Percentiles rank a stretch among this genome's conserved stretches.
These are phyloP conservation scores for Vollenhovia emeryi DNA, from an alignment of 1,140 invertebrate species.

Conservation along the genomic window DNA sequence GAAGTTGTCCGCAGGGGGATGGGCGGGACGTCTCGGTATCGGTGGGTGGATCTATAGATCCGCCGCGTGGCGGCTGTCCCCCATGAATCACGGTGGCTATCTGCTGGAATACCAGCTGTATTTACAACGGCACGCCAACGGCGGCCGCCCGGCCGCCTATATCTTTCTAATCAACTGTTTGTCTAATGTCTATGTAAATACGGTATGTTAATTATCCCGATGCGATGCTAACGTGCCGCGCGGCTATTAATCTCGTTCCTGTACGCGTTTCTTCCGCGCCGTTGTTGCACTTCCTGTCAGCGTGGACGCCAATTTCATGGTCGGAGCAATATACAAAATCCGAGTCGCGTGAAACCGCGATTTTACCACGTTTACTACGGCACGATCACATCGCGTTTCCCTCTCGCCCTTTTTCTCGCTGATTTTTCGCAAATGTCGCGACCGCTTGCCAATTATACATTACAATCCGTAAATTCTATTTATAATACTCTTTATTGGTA, in stretches of 20 bases:
- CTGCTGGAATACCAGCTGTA: slow-evolving; percentile 77
- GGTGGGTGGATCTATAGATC: slow-evolving; percentile 78
- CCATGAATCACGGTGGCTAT: slow-evolving; percentile 81
- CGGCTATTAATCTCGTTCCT: slow-evolving; percentile 72
- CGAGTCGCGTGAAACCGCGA: slow-evolving; percentile 10
- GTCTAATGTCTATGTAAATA: slow-evolving; percentile 80
- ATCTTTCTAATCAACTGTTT: slow-evolving; percentile 79
- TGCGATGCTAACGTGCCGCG: slow-evolving; percentile 75
- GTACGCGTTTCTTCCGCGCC: slow-evolving; percentile 70
- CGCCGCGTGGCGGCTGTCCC: slow-evolving; percentile 72
- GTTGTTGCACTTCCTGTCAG: slow-evolving; percentile 60
- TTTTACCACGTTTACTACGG: background rate
- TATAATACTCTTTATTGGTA: background rate
- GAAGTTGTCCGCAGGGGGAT: background rate
- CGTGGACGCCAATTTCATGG: slow-evolving; percentile 54
- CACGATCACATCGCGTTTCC: background rate
- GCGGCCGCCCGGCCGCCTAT: slow-evolving; percentile 69
- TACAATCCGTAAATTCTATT: background rate
- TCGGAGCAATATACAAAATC: slow-evolving; percentile 46
- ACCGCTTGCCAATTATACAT: background rate
- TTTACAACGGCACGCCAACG: slow-evolving; percentile 78
- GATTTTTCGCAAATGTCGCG: background rate
- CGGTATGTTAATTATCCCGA: slow-evolving; percentile 77
- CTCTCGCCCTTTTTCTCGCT: background rate
- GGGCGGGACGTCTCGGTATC: slow-evolving; percentile 77